These are phyloP conservation scores for Zaprionus africanus DNA, from an alignment of 1,140 invertebrate genomes.

Conservation along the genomic window DNA sequence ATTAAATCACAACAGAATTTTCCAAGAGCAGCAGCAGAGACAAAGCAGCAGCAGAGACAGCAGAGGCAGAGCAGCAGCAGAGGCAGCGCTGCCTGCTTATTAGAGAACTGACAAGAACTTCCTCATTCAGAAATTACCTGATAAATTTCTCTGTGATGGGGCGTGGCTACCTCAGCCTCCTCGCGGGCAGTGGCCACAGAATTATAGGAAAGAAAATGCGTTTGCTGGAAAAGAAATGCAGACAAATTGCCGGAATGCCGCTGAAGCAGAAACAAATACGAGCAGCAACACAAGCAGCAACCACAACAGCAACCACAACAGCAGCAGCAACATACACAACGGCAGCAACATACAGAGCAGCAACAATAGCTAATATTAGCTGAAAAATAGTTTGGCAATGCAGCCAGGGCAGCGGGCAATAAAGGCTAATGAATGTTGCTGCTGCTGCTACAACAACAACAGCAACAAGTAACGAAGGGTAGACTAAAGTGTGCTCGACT, in stretches of 20 bases:
- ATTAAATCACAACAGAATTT: slow-evolving; percentile 43
- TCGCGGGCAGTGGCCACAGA: slow-evolving; percentile 26
- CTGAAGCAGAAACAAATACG: slow-evolving; percentile 75
- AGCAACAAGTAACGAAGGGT: neutral
- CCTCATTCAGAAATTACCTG: slow-evolving; percentile 63
- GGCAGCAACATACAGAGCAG: slow-evolving; percentile 34
- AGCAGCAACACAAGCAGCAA: slow-evolving; percentile 15
- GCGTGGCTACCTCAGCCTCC: slow-evolving; percentile 4
- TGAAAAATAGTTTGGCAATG: slow-evolving; percentile 80
- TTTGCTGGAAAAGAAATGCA: slow-evolving; percentile 69
- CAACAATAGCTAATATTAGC: slow-evolving; percentile 77
- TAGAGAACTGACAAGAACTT: slow-evolving; percentile 52
- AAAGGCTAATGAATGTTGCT: slow-evolving; percentile 46
- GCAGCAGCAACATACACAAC: slow-evolving; percentile 33
- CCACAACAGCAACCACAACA: slow-evolving; percentile 15
- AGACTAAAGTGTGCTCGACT: neutral
- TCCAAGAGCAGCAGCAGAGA: neutral
- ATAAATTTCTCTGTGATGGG: slow-evolving; percentile 40
- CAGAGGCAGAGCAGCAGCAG: neutral
- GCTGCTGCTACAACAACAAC: slow-evolving; percentile 24
- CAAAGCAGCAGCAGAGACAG: neutral
- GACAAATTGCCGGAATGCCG: slow-evolving; percentile 79
- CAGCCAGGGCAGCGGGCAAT: slow-evolving; percentile 30
- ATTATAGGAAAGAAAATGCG: slow-evolving; percentile 62
- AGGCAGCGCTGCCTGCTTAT: slow-evolving; percentile 14